Percentiles rank a stretch among this genome's conserved stretches.
These are phyloP conservation scores for Alcedo atthis DNA, from an alignment of 2,797 vertebrate genomes.

Conservation along the genomic window DNA sequence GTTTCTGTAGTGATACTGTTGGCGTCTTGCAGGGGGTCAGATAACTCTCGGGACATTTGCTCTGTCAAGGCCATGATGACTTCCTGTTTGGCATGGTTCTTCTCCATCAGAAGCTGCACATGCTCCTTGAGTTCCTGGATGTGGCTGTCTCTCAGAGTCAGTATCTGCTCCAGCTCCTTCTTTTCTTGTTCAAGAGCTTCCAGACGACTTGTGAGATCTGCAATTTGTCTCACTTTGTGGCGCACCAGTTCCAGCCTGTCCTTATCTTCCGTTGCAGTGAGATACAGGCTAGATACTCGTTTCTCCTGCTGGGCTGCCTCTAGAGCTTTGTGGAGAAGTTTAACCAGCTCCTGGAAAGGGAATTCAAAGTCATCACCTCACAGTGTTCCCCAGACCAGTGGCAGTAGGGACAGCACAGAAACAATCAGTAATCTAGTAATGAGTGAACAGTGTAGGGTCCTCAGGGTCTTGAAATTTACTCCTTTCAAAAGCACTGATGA, in stretches of 20 bases:
- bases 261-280: constrained; percentile 83
- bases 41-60: constrained; percentile 78
- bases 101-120: constrained; percentile 83
- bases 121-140: constrained; percentile 82
- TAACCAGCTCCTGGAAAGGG: constrained; percentile 86
- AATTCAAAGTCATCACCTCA: neutral
- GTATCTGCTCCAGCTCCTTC: constrained; percentile 72
- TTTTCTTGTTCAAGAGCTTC: constrained; percentile 78
- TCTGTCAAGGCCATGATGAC: constrained; percentile 89
- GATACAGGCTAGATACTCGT: constrained; percentile 83
- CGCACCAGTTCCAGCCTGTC: constrained; percentile 89
- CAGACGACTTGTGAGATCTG: constrained; percentile 77
- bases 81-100: constrained; percentile 89
- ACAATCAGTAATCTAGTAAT: neutral
- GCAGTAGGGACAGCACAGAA: neutral
- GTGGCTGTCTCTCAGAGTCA: constrained; percentile 77
- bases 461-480: neutral
- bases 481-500: neutral
- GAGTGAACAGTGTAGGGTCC: neutral
- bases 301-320: constrained; percentile 93
- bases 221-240: constrained; percentile 87
- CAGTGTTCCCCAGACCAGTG: neutral
- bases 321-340: constrained; percentile 90
- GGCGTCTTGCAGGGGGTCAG: neutral
- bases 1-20: constrained; percentile 58